phyloP scores from a whole-genome alignment of 2,797 vertebrate genomes.

The Apodemus agrarius region DNA sequence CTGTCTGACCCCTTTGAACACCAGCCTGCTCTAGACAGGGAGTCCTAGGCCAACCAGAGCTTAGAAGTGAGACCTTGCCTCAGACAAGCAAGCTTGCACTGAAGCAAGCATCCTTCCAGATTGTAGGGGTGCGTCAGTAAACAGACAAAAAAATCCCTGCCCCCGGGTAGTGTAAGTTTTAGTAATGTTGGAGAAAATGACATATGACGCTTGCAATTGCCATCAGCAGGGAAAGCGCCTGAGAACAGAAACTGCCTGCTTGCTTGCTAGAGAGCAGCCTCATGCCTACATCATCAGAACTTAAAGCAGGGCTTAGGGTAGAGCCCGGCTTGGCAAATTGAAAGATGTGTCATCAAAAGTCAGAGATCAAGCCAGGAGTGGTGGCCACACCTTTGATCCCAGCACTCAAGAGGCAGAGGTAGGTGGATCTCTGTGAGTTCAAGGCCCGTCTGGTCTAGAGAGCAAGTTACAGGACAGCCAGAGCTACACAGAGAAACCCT shows the following conservation, averaged over 20 bases:
- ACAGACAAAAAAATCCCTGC: neutral
- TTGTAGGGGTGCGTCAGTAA: neutral
- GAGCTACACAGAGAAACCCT: too few relatives aligned
- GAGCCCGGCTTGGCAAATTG: neutral
- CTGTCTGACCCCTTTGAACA: neutral
- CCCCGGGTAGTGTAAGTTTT: neutral
- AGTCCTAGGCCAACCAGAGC: neutral
- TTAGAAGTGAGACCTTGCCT: neutral
- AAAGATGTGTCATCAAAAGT: neutral
- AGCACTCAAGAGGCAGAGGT: neutral
- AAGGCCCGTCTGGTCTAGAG: too few relatives aligned
- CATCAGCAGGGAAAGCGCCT: neutral
- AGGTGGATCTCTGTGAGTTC: too few relatives aligned
- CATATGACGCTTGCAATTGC: neutral
- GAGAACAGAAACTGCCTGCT: neutral
- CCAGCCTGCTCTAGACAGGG: neutral
- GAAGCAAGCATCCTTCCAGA: neutral
- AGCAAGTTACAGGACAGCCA: too few relatives aligned
- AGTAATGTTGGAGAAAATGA: slow-evolving; percentile 15
- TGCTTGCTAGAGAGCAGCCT: neutral
- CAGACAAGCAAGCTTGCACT: neutral
- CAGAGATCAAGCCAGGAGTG: slow-evolving; percentile 12
- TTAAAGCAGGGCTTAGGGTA: neutral
- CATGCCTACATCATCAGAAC: neutral
- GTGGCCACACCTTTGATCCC: neutral